Evolutionary conservation across 1,140 invertebrate species (phyloP).

Genomic region (Colletes gigas): DNA sequence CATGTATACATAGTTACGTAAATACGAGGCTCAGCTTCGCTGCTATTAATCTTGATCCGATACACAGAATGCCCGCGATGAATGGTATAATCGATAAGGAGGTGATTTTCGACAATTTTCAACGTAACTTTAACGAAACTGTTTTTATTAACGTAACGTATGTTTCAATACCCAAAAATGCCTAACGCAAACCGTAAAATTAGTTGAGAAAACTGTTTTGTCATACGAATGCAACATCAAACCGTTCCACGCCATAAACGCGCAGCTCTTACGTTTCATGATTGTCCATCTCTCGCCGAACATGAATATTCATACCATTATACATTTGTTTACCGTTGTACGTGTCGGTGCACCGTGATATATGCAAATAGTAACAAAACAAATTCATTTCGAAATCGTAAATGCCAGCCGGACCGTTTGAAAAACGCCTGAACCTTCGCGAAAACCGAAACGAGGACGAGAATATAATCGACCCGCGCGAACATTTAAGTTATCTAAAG

Average conservation of each 20-base stretch:
- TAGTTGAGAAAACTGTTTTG: too few relatives aligned
- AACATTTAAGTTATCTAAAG: slow-evolving; percentile 8
- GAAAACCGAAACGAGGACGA: neutral
- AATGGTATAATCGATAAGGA: too few relatives aligned
- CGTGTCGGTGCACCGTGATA: slow-evolving; percentile 44
- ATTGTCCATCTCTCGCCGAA: slow-evolving; percentile 40
- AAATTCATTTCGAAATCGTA: slow-evolving; percentile 55
- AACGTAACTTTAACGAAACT: too few relatives aligned
- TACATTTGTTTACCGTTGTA: slow-evolving; percentile 37
- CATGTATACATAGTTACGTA: too few relatives aligned
- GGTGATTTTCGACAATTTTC: too few relatives aligned
- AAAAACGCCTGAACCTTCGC: neutral
- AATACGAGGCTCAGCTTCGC: too few relatives aligned
- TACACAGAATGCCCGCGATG: too few relatives aligned
- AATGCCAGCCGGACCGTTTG: neutral
- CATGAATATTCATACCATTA: slow-evolving; percentile 60
- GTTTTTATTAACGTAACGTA: too few relatives aligned
- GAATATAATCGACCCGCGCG: slow-evolving; percentile 7
- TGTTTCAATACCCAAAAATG: too few relatives aligned
- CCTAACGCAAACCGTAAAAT: too few relatives aligned
- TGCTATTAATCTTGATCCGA: too few relatives aligned
- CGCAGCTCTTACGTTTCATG: slow-evolving; percentile 53
- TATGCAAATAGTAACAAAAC: slow-evolving; percentile 61
- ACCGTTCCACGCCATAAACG: neutral
- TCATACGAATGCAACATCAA: too few relatives aligned